Base-by-base conservation (phyloP, 2,113 vertebrate genomes). In the Corydoras sp. region DNA sequence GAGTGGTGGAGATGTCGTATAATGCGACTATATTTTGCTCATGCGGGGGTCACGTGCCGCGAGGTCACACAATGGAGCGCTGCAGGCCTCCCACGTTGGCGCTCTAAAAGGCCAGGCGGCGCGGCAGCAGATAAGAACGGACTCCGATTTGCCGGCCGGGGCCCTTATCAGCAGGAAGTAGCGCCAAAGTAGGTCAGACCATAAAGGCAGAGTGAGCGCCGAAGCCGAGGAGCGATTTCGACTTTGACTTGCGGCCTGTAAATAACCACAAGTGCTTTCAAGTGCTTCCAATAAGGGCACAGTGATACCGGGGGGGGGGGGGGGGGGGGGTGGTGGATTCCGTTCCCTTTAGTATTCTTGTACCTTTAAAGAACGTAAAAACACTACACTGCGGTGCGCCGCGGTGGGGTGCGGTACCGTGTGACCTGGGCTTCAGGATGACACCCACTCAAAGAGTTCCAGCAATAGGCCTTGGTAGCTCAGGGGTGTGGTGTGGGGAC, bases 111-210 rank as follows among this genome's bases (percentile, higher is more conserved):
- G 76, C 62, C 65, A 68, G 8, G 29, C 24, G 69, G 71, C 24
- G 61, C 35, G 10, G 49, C 3, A 65, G 32, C 10, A 67, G 76
- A 82, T 82, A 82, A 82, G 65, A 69, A 12, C 43, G 48, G 30
- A 54, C 18, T 63, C 54, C 2, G 60, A 65, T 65, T 62, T 30
- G 71, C 68, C 35, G 6, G 43, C 62, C 18, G 13, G 10, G 29
- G 13, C 55, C 10, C 64, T 81, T 80, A 76, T 74, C 75, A 51
- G 8, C 31, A 66, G 74, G 76, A 80, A 76, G 54, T 64, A 62
- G 10, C 8, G n/a, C 8, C 24, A 30, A 71, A 75, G 53, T 63
- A 54, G 64, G 67, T 69, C 72, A 75, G 65, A 74, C 62, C 49
- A 80, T 53, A 58, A 62, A 11, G 64, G 56, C 14, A 24, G 11